Conservation (phyloP, 2,797 vertebrate species). For the Epinephelus malabaricus region DNA sequence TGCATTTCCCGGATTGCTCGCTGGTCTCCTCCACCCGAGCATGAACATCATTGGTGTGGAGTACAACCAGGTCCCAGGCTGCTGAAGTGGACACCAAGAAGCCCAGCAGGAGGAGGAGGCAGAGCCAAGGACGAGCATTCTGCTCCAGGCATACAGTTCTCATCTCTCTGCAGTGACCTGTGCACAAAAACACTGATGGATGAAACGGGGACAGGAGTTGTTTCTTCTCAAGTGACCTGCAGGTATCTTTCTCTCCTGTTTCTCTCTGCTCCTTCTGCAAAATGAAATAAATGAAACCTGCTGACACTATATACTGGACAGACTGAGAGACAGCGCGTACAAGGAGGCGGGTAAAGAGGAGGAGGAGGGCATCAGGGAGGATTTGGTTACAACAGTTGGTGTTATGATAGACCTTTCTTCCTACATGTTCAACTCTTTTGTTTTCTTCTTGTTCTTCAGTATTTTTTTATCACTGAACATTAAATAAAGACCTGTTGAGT, state of each 20-base stretch:
- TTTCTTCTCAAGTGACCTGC: neutral
- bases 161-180: slow-evolving; percentile 41
- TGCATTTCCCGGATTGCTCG: slow-evolving; percentile 82
- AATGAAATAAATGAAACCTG: accelerated
- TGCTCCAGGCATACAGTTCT: neutral
- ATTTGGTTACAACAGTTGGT: neutral
- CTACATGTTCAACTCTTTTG: neutral
- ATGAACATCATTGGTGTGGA: slow-evolving; percentile 96
- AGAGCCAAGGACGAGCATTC: slow-evolving; percentile 2
- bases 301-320: too few species aligned
- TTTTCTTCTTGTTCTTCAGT: too few species aligned
- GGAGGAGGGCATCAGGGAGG: neutral
- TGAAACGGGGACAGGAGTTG: neutral
- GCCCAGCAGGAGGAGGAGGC: slow-evolving; percentile 9
- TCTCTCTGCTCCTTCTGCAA: neutral
- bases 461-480: too few species aligned
- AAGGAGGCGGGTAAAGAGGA: neutral
- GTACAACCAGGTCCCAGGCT: slow-evolving; percentile 87
- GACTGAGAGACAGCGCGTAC: neutral
- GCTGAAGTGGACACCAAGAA: slow-evolving; percentile 20
- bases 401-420: neutral
- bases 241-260: accelerated
- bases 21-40: slow-evolving; percentile 91
- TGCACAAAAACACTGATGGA: slow-evolving; percentile 1
- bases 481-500: too few species aligned